These are phyloP conservation scores for Apodemus sylvaticus DNA, from an alignment of 2,113 vertebrate species.

Conservation along the genomic window DNA sequence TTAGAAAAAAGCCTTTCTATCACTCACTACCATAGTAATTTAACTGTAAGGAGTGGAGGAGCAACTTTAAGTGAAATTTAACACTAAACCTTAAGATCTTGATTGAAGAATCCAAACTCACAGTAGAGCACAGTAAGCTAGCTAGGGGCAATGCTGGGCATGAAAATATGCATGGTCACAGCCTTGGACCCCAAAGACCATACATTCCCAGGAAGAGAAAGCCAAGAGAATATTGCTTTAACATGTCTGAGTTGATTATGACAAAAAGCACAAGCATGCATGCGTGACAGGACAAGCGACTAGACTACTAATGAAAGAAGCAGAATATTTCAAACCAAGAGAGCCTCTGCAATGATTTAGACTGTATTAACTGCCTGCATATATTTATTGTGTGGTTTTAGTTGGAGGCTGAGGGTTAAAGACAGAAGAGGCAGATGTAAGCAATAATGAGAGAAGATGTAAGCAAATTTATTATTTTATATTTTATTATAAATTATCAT, in stretches of 20 bases:
- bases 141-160: too few species aligned
- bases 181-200: not conserved
- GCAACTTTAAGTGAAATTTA: not conserved
- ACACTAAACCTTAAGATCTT: not conserved
- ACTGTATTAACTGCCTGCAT: not conserved
- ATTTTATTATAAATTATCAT: too few species aligned
- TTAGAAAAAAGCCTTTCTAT: not conserved
- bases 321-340: not conserved
- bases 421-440: not conserved
- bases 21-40: not conserved
- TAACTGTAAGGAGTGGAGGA: not conserved
- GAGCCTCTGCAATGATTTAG: not conserved
- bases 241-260: not conserved
- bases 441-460: not conserved
- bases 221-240: not conserved
- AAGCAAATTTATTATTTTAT: not conserved
- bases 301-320: not conserved
- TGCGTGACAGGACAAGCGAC: not conserved
- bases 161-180: not conserved
- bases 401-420: not conserved
- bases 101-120: not conserved
- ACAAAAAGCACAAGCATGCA: not conserved
- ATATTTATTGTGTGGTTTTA: not conserved
- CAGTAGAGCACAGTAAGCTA: not conserved
- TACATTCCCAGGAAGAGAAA: conserved; percentile 52